phyloP scores from a whole-genome alignment of 2,797 vertebrate genomes.

The Sebastes steindachneri region DNA sequence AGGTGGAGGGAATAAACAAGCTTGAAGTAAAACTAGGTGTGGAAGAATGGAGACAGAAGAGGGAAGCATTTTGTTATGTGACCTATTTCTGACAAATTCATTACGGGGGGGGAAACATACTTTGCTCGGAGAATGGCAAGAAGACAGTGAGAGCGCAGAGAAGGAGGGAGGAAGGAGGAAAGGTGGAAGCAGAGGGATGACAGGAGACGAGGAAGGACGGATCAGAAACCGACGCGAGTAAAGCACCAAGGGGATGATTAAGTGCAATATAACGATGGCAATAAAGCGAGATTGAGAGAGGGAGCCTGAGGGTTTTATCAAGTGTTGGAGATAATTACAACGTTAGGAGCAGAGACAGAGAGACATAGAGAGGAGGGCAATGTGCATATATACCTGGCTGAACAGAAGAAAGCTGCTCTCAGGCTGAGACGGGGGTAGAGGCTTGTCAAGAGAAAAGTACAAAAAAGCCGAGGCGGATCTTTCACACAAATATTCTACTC shows the following conservation, averaged over 20 bases:
- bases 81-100: constrained; percentile 30
- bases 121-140: background rate
- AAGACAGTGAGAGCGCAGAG: background rate
- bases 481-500: constrained; percentile 22
- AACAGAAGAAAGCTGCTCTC: constrained; percentile 24
- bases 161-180: background rate
- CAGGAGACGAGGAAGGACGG: background rate
- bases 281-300: constrained; percentile 59
- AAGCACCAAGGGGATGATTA: constrained; percentile 43
- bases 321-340: constrained; percentile 62
- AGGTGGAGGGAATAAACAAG: constrained; percentile 33
- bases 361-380: background rate
- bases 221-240: constrained; percentile 20
- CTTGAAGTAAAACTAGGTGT: constrained; percentile 15
- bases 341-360: constrained; percentile 14
- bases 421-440: background rate
- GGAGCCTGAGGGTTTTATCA: constrained; percentile 49
- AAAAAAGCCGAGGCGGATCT: background rate
- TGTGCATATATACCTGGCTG: constrained; percentile 27
- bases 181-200: background rate
- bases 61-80: constrained; percentile 9
- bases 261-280: constrained; percentile 57
- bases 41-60: background rate
- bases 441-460: constrained; percentile 22
- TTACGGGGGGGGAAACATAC: constrained; percentile 4